Base-by-base conservation (phyloP, 2,888 invertebrate genomes). In the Pyrrhia umbra region DNA sequence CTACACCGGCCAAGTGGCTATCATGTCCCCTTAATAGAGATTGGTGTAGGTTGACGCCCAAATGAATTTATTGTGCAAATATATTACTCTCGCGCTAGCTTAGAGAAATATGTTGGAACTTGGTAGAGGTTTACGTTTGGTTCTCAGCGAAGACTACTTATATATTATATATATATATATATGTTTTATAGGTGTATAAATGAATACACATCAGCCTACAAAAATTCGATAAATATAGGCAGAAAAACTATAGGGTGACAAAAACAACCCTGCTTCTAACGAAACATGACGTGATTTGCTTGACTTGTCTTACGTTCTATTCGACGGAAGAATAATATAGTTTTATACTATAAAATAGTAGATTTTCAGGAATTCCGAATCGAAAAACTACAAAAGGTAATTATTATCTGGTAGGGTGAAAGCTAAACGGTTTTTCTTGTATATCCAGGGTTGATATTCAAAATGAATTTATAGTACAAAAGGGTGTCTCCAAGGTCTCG, bases 401-500 rank as follows among this genome's bases (percentile, higher is more conserved):
- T 30, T 72, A 16, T 49, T 64, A 67, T 34, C 18, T 58, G 72
- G 64, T 73, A 65, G 63, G 58, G 47, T 60, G 47, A 21, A 49
- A 62, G 40, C 70, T 55, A 68, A 67, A 77, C 58, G 65, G 43
- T 58, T 69, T 72, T 75, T 67, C 56, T 62, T 66, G 64, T 65
- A 64, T 37, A 69, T 54, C 63, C 56, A 65, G 61, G 83, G 82
- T 80, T 43, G 85, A 80, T 77, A 75, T 65, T 68, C 46, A 87
- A 90, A 91, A 91, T 92, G 84, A 90, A 91, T 92, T 91, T 91
- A 92, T 89, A 83, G 85, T 83, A 75, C 73, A 82, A 85, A 85
- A 84, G 87, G 83, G 82, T 82, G 83, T 82, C 86, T 83, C 86
- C 34, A 13, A 78, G 67, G 82, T 49, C 49, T 70, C 67, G 80